Percentiles rank a stretch among this genome's conserved stretches.
Conservation (phyloP, 2,888 invertebrate genomes). For the Tuberolachnus salignus region DNA sequence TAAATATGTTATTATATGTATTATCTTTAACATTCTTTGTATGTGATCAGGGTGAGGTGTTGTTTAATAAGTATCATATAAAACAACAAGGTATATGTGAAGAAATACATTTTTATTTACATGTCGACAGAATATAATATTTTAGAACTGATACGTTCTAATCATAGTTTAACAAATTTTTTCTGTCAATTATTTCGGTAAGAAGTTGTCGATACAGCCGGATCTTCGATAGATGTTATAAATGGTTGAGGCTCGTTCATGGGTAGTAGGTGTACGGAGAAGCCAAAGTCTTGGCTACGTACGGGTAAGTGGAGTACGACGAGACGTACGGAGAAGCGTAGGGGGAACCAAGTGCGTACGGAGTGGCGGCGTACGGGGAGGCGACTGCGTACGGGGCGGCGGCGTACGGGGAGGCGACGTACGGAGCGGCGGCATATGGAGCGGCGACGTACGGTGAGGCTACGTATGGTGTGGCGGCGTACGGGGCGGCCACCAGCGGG, state of each 20-base stretch:
- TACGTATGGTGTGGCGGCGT: not conserved
- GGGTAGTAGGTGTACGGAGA: slow-evolving; percentile 41
- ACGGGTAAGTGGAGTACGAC: slow-evolving; percentile 40
- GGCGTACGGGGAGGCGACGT: slow-evolving; percentile 23
- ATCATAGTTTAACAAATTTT: not conserved
- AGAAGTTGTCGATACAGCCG: no score
- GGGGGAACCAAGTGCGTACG: slow-evolving; percentile 9
- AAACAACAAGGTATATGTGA: not conserved
- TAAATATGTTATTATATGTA: no score
- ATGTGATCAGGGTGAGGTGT: no score
- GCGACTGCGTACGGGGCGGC: slow-evolving; percentile 29
- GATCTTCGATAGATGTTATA: not conserved
- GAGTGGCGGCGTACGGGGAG: slow-evolving; percentile 19
- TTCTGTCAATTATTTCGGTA: not conserved
- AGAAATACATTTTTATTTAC: slow-evolving; percentile 14
- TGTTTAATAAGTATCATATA: no score
- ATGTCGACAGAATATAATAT: not conserved
- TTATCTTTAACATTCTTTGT: no score
- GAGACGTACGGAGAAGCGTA: slow-evolving; percentile 46
- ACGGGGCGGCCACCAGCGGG: not conserved
- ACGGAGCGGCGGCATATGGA: slow-evolving; percentile 2
- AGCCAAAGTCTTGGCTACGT: slow-evolving; percentile 44
- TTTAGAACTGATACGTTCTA: not conserved
- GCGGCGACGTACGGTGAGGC: slow-evolving; percentile 23
- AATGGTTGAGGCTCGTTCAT: not conserved